These are phyloP conservation scores for pig (Sus scrofa) DNA, from an alignment of 2,113 vertebrate species.

Conservation along the genomic window T2T-Sscrofa CM000813.6:93221501-93222000, in stretches of 20 bases:
- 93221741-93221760: neutral
- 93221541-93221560: constrained; percentile 20
- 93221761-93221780: neutral
- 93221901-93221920: neutral
- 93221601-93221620: constrained; percentile 15
- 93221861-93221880: neutral
- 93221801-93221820: neutral
- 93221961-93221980: neutral
- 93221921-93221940: neutral
- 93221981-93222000: neutral
- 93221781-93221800: neutral
- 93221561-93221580: neutral
- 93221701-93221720: neutral
- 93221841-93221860: constrained; percentile 35
- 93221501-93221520: constrained; percentile 52
- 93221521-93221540: constrained; percentile 40
- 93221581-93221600: constrained; percentile 45
- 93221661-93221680: neutral
- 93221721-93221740: constrained; percentile 13
- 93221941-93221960: neutral
- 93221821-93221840: constrained; percentile 36
- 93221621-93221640: constrained; percentile 19
- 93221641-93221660: constrained; percentile 58
- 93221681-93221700: constrained; percentile 33
- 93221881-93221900: neutral